phyloP scores from a whole-genome alignment of 2,797 vertebrate genomes.

The Bradypus variegatus region DNA sequence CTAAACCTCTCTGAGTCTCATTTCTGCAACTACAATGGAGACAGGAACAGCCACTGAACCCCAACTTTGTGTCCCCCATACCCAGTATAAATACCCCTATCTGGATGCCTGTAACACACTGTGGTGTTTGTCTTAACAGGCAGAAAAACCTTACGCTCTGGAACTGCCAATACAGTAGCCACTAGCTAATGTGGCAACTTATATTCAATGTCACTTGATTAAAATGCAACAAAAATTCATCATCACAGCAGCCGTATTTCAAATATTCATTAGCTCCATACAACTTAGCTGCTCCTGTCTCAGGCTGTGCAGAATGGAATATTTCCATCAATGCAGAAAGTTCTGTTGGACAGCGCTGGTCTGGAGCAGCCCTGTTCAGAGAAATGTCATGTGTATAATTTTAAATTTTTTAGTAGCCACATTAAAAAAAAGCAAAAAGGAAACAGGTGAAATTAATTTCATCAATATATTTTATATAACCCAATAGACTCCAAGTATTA shows the following conservation, averaged over 20 bases:
- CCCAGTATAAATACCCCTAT: not conserved
- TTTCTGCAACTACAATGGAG: not conserved
- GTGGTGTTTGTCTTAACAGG: not conserved
- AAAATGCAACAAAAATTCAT: not conserved
- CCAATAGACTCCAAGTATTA: not conserved
- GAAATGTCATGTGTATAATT: not conserved
- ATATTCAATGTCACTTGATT: not conserved
- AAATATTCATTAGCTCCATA: not conserved
- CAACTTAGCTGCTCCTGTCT: not conserved
- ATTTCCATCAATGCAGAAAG: not conserved
- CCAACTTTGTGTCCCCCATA: too few relatives aligned
- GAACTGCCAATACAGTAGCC: not conserved
- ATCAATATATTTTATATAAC: not conserved
- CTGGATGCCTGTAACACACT: fast-evolving
- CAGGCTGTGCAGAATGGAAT: not conserved
- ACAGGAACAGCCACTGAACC: not conserved
- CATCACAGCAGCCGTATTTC: not conserved
- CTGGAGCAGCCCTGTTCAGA: not conserved
- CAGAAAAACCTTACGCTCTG: not conserved
- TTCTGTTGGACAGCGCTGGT: not conserved
- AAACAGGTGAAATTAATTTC: not conserved
- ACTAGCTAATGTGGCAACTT: not conserved
- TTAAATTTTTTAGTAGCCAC: not conserved
- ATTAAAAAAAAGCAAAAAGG: not conserved
- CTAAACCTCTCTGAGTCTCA: not conserved